A percentile compares a stretch with the other conserved stretches of the same genome.
phyloP scores from a whole-genome alignment of 2,888 invertebrate genomes.

The Quadriops clusia region DNA sequence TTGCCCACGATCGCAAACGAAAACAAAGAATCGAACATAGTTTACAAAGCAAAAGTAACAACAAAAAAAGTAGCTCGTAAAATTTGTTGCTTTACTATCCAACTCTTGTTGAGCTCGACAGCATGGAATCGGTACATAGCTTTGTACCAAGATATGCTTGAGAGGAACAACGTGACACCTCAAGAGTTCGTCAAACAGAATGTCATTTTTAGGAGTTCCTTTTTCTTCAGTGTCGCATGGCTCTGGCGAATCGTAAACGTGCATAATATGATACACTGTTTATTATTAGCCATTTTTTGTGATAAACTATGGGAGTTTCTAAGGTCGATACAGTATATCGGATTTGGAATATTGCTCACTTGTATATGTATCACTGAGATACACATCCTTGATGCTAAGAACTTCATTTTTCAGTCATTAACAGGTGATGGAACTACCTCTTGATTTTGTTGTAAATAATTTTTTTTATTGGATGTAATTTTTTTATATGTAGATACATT shows the following conservation, averaged over 20 bases:
- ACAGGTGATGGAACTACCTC: slow-evolving; percentile 28
- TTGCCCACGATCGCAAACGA: slow-evolving; percentile 43
- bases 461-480: slow-evolving; percentile 1
- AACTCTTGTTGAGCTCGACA: slow-evolving; percentile 60
- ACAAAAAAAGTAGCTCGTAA: slow-evolving; percentile 55
- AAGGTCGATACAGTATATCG: slow-evolving; percentile 54
- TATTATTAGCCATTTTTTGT: slow-evolving; percentile 67
- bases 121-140: slow-evolving; percentile 80
- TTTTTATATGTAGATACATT: slow-evolving; percentile 4
- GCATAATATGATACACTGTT: slow-evolving; percentile 61
- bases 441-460: no score
- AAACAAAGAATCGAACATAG: slow-evolving; percentile 42
- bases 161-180: slow-evolving; percentile 46
- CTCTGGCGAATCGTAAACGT: slow-evolving; percentile 71
- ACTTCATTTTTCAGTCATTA: slow-evolving; percentile 41
- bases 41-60: slow-evolving; percentile 56
- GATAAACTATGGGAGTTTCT: slow-evolving; percentile 73
- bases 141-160: slow-evolving; percentile 64
- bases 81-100: slow-evolving; percentile 53
- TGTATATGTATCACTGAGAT: slow-evolving; percentile 61
- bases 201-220: slow-evolving; percentile 53
- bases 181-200: slow-evolving; percentile 44
- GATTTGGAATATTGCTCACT: slow-evolving; percentile 55
- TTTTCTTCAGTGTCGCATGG: slow-evolving; percentile 61
- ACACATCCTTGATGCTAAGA: slow-evolving; percentile 51